phyloP scores from a whole-genome alignment of 2,888 invertebrate genomes.

The Habroteleia sp. region DNA sequence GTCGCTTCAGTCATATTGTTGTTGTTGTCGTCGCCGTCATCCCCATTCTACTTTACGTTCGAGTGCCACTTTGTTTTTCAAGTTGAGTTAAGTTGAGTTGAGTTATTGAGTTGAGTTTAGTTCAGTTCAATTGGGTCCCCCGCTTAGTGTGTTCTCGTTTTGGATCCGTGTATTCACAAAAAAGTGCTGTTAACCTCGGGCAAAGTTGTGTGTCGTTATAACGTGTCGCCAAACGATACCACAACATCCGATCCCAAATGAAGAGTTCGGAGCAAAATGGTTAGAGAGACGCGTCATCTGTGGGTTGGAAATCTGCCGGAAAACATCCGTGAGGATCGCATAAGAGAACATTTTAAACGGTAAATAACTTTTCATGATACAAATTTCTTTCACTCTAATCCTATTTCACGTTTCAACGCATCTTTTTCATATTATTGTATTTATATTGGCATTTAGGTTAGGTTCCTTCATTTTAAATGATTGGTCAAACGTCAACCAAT shows the following conservation, averaged over 20 bases:
- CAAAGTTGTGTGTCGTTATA: conserved; percentile 81
- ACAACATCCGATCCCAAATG: conserved; percentile 88
- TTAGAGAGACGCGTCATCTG: conserved; percentile 99
- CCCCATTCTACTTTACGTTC: conserved; percentile 9
- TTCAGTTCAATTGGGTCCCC: conserved; percentile 1
- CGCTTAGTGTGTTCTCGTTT: conserved; percentile 16
- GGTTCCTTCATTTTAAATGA: too few species aligned
- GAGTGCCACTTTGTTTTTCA: conserved; percentile 3
- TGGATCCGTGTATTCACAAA: conserved; percentile 7
- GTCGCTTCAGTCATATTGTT: too few species aligned
- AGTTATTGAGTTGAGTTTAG: conserved; percentile 29
- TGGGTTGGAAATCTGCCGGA: conserved; percentile 99
- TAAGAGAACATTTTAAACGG: conserved; percentile 99
- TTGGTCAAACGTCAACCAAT: too few species aligned
- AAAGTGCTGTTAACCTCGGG: conserved; percentile 54
- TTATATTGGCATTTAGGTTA: too few species aligned
- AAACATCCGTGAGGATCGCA: conserved; percentile 98
- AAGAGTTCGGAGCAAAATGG: conserved; percentile 99
- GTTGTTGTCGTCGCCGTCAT: conserved; percentile 2
- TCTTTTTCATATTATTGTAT: too few species aligned
- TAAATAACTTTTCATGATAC: too few species aligned
- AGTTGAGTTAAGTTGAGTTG: conserved; percentile 15
- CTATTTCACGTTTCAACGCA: too few species aligned
- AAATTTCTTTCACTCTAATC: too few species aligned
- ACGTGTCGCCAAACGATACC: conserved; percentile 81